phyloP scores from a whole-genome alignment of 2,797 vertebrate genomes.

The Lepilemur ruficaudatus region DNA sequence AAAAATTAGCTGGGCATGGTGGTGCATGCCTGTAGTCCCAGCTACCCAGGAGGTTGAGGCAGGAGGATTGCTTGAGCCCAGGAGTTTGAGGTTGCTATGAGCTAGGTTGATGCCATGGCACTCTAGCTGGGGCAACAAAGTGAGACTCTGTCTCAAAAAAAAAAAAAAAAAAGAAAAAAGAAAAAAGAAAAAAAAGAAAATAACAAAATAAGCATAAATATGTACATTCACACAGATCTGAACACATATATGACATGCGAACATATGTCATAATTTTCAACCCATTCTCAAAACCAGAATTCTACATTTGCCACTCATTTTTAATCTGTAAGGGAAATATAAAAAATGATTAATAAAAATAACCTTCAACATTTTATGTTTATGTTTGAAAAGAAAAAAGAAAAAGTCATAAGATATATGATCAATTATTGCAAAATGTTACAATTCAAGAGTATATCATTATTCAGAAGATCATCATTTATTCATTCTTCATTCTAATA shows the following conservation, averaged over 20 bases:
- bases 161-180: too few relatives aligned
- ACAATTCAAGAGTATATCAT: background rate
- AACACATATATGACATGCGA: background rate
- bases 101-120: too few relatives aligned
- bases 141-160: too few relatives aligned
- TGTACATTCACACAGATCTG: background rate
- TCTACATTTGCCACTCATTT: background rate
- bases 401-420: background rate
- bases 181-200: background rate
- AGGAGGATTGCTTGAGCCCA: too few relatives aligned
- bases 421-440: background rate
- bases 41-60: too few relatives aligned
- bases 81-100: too few relatives aligned
- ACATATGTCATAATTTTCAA: background rate
- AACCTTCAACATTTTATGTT: background rate
- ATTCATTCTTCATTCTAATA: background rate
- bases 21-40: too few relatives aligned
- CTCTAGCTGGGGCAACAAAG: too few relatives aligned
- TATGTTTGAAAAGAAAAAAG: background rate
- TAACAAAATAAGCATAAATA: background rate
- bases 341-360: background rate
- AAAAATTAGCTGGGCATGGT: too few relatives aligned
- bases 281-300: background rate
- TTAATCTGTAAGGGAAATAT: background rate
- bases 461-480: background rate